Base-by-base conservation (phyloP, 2,113 vertebrate genomes). In the Leptosomus discolor region DNA sequence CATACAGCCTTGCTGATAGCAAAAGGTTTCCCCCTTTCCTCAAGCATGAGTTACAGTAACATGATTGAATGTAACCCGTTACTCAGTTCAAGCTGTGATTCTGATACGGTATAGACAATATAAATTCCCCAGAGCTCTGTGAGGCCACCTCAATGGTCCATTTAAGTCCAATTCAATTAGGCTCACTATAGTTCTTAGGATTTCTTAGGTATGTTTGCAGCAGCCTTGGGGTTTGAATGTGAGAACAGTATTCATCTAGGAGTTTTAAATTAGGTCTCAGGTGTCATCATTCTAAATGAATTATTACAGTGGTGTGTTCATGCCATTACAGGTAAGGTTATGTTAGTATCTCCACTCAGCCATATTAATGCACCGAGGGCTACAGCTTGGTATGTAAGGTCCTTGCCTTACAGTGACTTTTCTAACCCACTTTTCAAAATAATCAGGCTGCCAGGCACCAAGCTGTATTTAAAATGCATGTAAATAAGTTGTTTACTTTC, bases 151-250 rank as follows among this genome's bases (percentile, higher is more conserved):
- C 98, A 98, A 98, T 97, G 98, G 98, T 98, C 98, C 98, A 98
- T 98, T 98, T 98, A 98, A 98, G 98, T 98, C 98, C 98, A 98
- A 98, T 98, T 98, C 98, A 98, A 98, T 98, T 98, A 98, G 98
- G 97, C 98, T 98, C 98, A 98, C 98, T 97, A 97, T 96, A 98
- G 98, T 98, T 98, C 98, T 98, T 98, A 98, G 97, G 97, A 98
- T 98, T 98, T 98, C 97, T 97, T 97, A 98, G 98, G 97, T 98
- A 96, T 98, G 98, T 98, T 97, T 98, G 98, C 98, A 92, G 98
- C 98, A 98, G 98, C 98, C 98, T 98, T 98, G 97, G 51, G 98
- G 98, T 98, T 98, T 98, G 98, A 98, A 98, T 98, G 98, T 98
- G 98, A 98, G 98, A 97, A 98, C 95, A 89, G 97, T 98, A 98